A percentile compares a stretch with the other conserved stretches of the same genome.
These are phyloP conservation scores for Petrocephalus schoutedeni DNA, from an alignment of 2,797 vertebrate genomes.

Conservation along the genomic window DNA sequence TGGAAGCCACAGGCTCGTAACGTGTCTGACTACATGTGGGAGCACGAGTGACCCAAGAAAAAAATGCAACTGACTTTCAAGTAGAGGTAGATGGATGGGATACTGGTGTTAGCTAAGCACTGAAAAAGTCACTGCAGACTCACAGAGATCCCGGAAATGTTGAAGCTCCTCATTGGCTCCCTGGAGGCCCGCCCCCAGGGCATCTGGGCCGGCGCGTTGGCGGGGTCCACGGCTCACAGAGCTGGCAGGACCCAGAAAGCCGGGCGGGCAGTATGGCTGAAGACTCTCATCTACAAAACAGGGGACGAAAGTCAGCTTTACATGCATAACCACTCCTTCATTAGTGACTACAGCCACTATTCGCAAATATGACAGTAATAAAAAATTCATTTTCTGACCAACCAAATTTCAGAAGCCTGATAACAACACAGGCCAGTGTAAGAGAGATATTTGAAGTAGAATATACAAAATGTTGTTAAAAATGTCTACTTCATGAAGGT, in stretches of 20 bases:
- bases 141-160: slow-evolving; percentile 87
- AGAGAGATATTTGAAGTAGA: not conserved
- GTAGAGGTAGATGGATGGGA: not conserved
- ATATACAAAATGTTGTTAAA: not conserved
- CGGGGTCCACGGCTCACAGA: slow-evolving; percentile 62
- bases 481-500: not conserved
- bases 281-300: slow-evolving; percentile 62
- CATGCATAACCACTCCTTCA: not conserved
- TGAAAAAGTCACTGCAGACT: slow-evolving; percentile 48
- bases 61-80: not conserved
- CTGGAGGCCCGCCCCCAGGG: slow-evolving; percentile 73
- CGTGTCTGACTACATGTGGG: not conserved
- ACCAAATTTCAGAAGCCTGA: not conserved
- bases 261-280: slow-evolving; percentile 75
- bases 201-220: slow-evolving; percentile 77
- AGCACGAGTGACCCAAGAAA: not conserved
- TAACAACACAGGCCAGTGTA: not conserved
- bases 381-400: not conserved
- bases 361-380: not conserved
- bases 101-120: not conserved
- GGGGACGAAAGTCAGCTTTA: not conserved
- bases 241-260: slow-evolving; percentile 69
- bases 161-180: slow-evolving; percentile 80
- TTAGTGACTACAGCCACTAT: not conserved
- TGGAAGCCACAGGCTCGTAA: not conserved